Base-by-base conservation (phyloP, 2,797 vertebrate genomes). In the Antrozous pallidus region DNA sequence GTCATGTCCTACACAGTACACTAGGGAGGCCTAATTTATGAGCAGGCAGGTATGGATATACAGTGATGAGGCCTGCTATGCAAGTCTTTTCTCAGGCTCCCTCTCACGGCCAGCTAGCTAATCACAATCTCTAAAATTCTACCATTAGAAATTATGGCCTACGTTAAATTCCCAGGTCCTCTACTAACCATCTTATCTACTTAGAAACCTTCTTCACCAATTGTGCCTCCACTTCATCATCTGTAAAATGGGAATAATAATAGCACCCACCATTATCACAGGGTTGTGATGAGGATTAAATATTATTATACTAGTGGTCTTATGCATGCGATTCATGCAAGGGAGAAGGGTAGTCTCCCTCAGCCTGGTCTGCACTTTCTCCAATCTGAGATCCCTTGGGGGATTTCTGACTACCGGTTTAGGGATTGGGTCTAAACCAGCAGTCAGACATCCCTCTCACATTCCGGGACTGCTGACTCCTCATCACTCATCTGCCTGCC, bases 231-330 rank as follows among this genome's bases (percentile, higher is more conserved):
- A 22, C 69, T 86, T 89, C 77, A 36, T 92, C 28, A 40, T 84
- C 65, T 89, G 20, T 81, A 77, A 89, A 83, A 47, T 83, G 28
- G 49, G 14, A 74, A 69, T 88, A 91, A 71, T 89, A 71, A 73
- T 51, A 84, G 22, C 20, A 84, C 3, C 16, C 24, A 84, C 2
- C 20, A 24, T 63, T 22, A n/a, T 83, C 22, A 70, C 13, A 69
- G 16, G 2, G 17, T 56, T 87, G n/a, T 78, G 24, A 79, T 6
- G 17, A 88, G 28, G 42, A 75, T 93, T 24, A 70, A 47, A 40
- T 58, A 31, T 51, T 89, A n/a, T 6, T 45, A 45, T 6, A 20
- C 22, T 54, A 54, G 51, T 54, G 51, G 51, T 24, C 22, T 8
- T 1, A 22, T 54, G 51, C 51, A 54, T 6, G 1, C 8, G 8